Base-by-base conservation (phyloP, 2,113 vertebrate species). In the Elephantulus edwardii region DNA sequence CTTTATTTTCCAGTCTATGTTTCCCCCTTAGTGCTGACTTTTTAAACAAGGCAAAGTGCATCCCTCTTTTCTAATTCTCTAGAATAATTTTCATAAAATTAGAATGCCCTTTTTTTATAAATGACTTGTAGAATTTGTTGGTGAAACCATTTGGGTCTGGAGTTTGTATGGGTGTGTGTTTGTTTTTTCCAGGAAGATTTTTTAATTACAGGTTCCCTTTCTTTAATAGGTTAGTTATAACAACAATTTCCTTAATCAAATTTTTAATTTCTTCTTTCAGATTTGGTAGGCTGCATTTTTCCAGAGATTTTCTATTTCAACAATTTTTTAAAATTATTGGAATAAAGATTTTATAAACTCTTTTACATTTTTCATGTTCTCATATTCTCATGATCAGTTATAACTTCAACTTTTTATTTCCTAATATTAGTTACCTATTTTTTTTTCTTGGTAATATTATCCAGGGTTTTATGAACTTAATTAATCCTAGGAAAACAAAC, bases 21-120 rank as follows among this genome's bases (percentile, higher is more conserved):
- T 75, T 77, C 82, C 40, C 12, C 19, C 58, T 62, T 93, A 81
- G 81, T 93, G 50, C 12, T 79, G 42, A 5, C 33, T 68, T 89
- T 89, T 89, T 92, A 79, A 83, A 77, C 40, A 66, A 64, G 44
- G 83, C 72, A 80, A 46, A 26, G 52, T 83, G 33, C n/a, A 54
- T 68, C 19, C 20, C 30, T 83, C 7, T 72, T 56, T 89, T 60
- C 88, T 86, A 44, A 91, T 83, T 90, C 64, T 79, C n/a, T 88
- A 40, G 58, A 83, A 66, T 78, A 90, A 86, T 89, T 84, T 78
- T 1, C 92, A 52, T 80, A 76, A 86, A 91, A 86, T 93, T 75
- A 84, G 38, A 93, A 46, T 90, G 74, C 89, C 71, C 88, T 95
- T 56, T 90, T 10, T 35, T 35, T 83, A n/a, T 91, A 82, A 91